Conservation (phyloP, 2,888 invertebrate genomes). For the Tenthredo scrophulariae region DNA sequence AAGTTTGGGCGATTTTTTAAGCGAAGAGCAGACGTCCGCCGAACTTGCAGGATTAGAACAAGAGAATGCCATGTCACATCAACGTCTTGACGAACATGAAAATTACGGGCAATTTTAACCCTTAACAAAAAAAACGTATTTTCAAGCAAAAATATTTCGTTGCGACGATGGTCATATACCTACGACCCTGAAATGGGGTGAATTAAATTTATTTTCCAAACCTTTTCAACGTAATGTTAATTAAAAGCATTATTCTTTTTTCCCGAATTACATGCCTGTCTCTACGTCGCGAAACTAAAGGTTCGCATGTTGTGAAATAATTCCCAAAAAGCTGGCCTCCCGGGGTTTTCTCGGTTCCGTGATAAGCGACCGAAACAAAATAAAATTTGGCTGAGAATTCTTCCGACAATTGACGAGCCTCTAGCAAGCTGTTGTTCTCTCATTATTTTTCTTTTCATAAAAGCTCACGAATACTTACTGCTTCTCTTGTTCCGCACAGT, state of each 20-base stretch:
- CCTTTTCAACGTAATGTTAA: slow-evolving; percentile 15
- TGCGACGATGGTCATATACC: background rate
- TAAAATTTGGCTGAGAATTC: background rate
- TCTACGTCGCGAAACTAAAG: background rate
- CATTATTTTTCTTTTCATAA: background rate
- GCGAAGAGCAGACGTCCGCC: background rate
- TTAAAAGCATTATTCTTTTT: slow-evolving; percentile 22
- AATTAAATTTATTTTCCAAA: slow-evolving; percentile 1
- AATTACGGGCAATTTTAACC: background rate
- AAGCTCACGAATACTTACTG: background rate
- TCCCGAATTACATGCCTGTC: slow-evolving; percentile 1
- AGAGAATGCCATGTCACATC: background rate
- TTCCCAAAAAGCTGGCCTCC: background rate
- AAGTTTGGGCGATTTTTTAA: slow-evolving; percentile 42
- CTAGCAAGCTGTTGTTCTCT: background rate
- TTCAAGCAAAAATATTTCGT: background rate
- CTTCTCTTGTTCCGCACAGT: background rate
- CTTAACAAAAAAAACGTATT: background rate
- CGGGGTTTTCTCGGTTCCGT: background rate
- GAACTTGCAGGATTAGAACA: background rate
- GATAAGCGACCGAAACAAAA: background rate
- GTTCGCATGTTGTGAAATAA: slow-evolving; percentile 19
- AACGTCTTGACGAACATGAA: background rate
- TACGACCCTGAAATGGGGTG: slow-evolving; percentile 8
- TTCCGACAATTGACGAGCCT: background rate